Base-by-base conservation (phyloP, 2,113 vertebrate species). In the Chiloscyllium plagiosum region DNA sequence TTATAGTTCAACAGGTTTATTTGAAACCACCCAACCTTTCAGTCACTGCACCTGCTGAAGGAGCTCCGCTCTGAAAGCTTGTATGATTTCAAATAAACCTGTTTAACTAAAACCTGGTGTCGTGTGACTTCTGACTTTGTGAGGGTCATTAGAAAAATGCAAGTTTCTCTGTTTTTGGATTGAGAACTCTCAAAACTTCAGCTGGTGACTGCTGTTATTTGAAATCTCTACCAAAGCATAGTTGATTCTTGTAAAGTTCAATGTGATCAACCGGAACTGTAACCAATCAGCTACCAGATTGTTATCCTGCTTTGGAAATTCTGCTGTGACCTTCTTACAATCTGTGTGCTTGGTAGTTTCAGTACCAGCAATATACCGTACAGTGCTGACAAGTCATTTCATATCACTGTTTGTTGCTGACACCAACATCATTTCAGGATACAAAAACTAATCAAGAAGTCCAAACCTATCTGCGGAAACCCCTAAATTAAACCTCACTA, bases 341-440 rank as follows among this genome's bases (percentile, higher is more conserved):
- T 61, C 29, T 66, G 61, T 37, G n/a, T 65, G 33, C 37, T 93
- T n/a, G 22, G 20, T 93, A 66, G 0, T 61, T 22, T 93, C 89
- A 66, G 33, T 37, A n/a, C 33, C 33, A 37, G 61, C 61, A 66
- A 3, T 93, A 20, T 20, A 29, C 87, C 56, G 7, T 19, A n/a
- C 37, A 93, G 17, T 42, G 89, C n/a, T 68, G 89, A 93, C 33
- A 7, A 20, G 89, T 2, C 33, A 66, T 68, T 93, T n/a, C 61
- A 68, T 1, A 5, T 42, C 89, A 7, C 6, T 65, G 33, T 90
- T 90, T 12, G n/a, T n/a, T 66, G 89, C 89, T 93, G 89, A 93
- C 89, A 93, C 89, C 15, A 20, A 37, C 89, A 93, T 93, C 61
- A 93, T 93, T 93, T 93, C 61, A 93, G 33, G 65, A 93, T 66